Evolutionary conservation across 2,797 vertebrate species (phyloP).

Genomic region (Otolemur crassicaudatus): DNA sequence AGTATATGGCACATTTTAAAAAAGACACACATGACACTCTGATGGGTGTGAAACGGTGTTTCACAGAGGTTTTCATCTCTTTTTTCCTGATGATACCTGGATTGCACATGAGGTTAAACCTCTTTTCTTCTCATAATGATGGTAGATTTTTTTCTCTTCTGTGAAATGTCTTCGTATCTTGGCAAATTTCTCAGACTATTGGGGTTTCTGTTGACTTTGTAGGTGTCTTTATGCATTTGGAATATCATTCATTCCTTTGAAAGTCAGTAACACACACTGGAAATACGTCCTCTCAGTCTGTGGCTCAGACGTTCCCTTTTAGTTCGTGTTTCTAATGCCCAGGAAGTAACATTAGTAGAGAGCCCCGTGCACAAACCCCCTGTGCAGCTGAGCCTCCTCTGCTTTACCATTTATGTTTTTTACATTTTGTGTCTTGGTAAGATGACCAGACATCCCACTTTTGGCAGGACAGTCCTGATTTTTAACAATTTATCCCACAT

Average conservation of each 20-base stretch:
- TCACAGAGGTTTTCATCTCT: background rate
- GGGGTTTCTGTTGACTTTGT: background rate
- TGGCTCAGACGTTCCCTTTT: background rate
- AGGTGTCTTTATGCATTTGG: background rate
- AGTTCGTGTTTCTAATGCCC: background rate
- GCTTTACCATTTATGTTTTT: background rate
- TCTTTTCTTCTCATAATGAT: background rate
- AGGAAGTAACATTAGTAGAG: background rate
- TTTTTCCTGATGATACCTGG: background rate
- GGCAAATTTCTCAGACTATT: background rate
- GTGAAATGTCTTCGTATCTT: background rate
- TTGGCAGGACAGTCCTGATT: too few relatives aligned
- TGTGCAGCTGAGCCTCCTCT: background rate
- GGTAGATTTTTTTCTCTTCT: background rate
- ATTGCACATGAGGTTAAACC: background rate
- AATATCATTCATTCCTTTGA: background rate
- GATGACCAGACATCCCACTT: too few relatives aligned
- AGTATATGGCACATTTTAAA: background rate
- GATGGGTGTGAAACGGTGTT: background rate
- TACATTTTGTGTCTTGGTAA: background rate
- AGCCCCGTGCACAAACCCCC: background rate
- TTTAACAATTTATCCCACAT: too few relatives aligned
- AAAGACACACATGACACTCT: background rate
- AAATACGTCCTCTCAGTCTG: background rate
- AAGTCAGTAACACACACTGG: background rate